Evolutionary conservation across 2,797 vertebrate species (phyloP).

Genomic region (Hyperoplus lanceolatus): DNA sequence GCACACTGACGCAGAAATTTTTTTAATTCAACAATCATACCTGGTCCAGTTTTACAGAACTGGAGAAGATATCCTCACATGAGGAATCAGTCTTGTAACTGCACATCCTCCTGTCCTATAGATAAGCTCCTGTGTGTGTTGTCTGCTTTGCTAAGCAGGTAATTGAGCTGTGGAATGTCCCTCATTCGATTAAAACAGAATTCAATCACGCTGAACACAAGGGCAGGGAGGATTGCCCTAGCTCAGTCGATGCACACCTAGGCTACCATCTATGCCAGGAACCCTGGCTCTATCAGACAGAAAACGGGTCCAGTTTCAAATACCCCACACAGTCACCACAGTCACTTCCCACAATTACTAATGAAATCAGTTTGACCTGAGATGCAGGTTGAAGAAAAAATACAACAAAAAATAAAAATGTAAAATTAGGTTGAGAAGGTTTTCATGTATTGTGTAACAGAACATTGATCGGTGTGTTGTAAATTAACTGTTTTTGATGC

Average conservation of each 20-base stretch:
- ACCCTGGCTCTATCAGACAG: constrained; percentile 16
- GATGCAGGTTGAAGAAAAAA: neutral
- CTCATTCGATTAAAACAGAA: constrained; percentile 62
- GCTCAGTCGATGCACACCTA: constrained; percentile 37
- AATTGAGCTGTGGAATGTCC: constrained; percentile 53
- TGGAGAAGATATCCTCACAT: constrained; percentile 16
- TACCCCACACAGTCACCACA: constrained; percentile 7
- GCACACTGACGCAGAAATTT: neutral
- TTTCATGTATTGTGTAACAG: neutral
- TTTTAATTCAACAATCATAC: neutral
- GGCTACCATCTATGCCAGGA: constrained; percentile 47
- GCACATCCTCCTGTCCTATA: constrained; percentile 20
- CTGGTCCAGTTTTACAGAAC: constrained; percentile 12
- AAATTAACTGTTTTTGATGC: neutral
- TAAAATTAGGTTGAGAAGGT: neutral
- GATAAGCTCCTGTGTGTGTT: constrained; percentile 35
- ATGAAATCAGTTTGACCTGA: neutral
- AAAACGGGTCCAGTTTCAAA: constrained; percentile 4
- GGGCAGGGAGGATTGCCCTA: constrained; percentile 48
- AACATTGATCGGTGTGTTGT: neutral
- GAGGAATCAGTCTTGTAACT: constrained; percentile 11
- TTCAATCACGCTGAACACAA: constrained; percentile 56
- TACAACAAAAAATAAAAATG: neutral
- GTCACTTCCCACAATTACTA: neutral
- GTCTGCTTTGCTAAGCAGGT: constrained; percentile 54